These are phyloP conservation scores for Boleophthalmus pectinirostris DNA, from an alignment of 2,113 vertebrate species.

Conservation along the genomic window DNA sequence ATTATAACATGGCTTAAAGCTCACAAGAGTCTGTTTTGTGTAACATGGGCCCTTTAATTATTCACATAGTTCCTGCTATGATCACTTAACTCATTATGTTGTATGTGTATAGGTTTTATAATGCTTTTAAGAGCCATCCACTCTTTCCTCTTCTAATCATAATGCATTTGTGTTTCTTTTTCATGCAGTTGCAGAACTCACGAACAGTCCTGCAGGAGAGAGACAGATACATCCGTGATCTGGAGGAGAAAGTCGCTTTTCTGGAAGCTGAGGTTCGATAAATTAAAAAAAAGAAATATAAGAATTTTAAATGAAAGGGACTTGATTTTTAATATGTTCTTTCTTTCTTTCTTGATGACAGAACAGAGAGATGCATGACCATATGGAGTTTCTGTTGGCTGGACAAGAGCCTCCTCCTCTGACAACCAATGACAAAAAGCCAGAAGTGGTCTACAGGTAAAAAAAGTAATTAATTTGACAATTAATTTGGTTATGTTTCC, in stretches of 20 bases:
- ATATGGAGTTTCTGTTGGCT: conserved; percentile 82
- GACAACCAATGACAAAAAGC: conserved; percentile 67
- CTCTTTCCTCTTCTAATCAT: neutral
- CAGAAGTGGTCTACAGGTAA: conserved; percentile 83
- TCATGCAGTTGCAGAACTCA: conserved; percentile 87
- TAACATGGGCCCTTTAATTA: neutral
- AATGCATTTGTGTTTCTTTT: neutral
- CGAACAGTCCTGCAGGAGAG: conserved; percentile 83
- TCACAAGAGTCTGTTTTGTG: neutral
- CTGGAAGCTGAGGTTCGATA: conserved; percentile 88
- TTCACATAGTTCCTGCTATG: neutral
- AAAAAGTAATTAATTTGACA: neutral
- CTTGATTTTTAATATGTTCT: neutral
- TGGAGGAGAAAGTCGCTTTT: conserved; percentile 86
- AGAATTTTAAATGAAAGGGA: neutral
- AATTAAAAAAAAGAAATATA: neutral
- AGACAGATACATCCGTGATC: conserved; percentile 82
- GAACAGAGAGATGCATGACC: conserved; percentile 91
- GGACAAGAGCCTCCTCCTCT: conserved; percentile 64
- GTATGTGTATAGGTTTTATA: neutral
- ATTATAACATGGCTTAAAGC: no score
- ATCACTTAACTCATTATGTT: neutral
- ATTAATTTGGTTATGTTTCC: no score
- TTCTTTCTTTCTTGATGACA: conserved; percentile 50
- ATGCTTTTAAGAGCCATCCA: neutral